These are phyloP conservation scores for Leptarthrus brevirostris DNA, from an alignment of 2,888 invertebrate species.

Conservation along the genomic window DNA sequence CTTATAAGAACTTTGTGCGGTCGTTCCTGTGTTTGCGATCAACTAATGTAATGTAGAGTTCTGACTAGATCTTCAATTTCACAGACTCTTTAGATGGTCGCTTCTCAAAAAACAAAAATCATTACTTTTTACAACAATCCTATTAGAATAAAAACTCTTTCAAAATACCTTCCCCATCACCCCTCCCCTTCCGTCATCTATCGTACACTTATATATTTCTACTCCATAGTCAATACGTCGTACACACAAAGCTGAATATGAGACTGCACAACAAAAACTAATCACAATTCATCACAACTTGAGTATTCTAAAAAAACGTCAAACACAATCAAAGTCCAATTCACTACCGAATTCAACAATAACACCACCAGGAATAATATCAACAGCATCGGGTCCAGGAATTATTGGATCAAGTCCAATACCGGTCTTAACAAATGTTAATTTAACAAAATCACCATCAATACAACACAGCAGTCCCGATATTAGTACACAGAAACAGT, in stretches of 20 bases:
- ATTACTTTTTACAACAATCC: no score
- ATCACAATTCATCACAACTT: constrained; percentile 57
- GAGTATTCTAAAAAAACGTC: constrained; percentile 54
- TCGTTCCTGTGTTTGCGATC: no score
- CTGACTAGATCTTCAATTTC: no score
- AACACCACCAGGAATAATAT: not conserved
- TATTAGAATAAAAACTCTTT: no score
- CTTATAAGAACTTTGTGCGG: no score
- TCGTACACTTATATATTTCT: no score
- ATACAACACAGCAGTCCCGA: constrained; percentile 50
- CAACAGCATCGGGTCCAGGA: constrained; percentile 8
- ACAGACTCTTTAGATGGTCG: no score
- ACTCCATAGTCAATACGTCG: constrained; percentile 53
- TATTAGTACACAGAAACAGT: not conserved
- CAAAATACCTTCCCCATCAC: no score
- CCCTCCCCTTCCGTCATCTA: no score
- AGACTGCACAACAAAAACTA: constrained; percentile 56
- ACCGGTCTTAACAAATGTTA: constrained; percentile 40
- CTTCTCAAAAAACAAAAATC: no score
- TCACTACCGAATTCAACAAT: constrained; percentile 41
- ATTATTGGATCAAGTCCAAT: not conserved
- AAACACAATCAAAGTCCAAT: constrained; percentile 21
- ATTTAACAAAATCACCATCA: constrained; percentile 53
- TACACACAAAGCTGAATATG: constrained; percentile 57
- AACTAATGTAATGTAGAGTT: no score